Conservation (phyloP, 2,888 invertebrate genomes). For the Chalcis sispes region DNA sequence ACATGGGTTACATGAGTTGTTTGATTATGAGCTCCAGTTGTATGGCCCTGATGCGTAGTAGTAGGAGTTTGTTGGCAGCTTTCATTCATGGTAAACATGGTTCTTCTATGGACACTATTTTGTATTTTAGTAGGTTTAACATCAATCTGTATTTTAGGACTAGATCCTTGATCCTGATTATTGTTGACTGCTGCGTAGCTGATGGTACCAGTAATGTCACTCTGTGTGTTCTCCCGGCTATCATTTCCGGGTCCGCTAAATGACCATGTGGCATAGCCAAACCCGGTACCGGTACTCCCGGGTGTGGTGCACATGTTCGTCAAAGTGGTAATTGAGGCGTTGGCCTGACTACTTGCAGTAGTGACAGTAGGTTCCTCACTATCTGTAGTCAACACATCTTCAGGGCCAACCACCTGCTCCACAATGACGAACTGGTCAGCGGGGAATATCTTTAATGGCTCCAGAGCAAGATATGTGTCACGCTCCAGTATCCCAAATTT, state of each 20-base stretch:
- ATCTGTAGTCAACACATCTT: slow-evolving; percentile 71
- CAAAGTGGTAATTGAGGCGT: slow-evolving; percentile 69
- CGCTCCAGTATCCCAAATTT: slow-evolving; percentile 72
- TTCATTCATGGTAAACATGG: slow-evolving; percentile 74
- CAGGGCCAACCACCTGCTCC: slow-evolving; percentile 71
- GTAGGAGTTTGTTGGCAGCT: slow-evolving; percentile 71
- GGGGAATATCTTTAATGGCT: slow-evolving; percentile 75
- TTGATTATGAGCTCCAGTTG: slow-evolving; percentile 75
- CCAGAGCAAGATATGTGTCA: slow-evolving; percentile 70
- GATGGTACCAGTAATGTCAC: slow-evolving; percentile 71
- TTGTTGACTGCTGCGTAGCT: slow-evolving; percentile 74
- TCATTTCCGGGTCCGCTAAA: slow-evolving; percentile 73
- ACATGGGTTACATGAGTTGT: slow-evolving; percentile 77
- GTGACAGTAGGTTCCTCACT: slow-evolving; percentile 65
- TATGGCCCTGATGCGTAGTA: slow-evolving; percentile 67
- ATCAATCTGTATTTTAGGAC: slow-evolving; percentile 74
- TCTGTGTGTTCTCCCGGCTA: slow-evolving; percentile 71
- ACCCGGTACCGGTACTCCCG: slow-evolving; percentile 73
- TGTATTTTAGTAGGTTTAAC: slow-evolving; percentile 72
- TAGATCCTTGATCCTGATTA: slow-evolving; percentile 74
- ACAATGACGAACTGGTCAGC: slow-evolving; percentile 74
- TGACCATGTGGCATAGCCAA: slow-evolving; percentile 74
- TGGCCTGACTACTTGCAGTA: slow-evolving; percentile 64
- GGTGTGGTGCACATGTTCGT: slow-evolving; percentile 75
- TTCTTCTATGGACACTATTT: slow-evolving; percentile 71